phyloP scores from a whole-genome alignment of 2,113 vertebrate species.

The Manacus vitellinus region DNA sequence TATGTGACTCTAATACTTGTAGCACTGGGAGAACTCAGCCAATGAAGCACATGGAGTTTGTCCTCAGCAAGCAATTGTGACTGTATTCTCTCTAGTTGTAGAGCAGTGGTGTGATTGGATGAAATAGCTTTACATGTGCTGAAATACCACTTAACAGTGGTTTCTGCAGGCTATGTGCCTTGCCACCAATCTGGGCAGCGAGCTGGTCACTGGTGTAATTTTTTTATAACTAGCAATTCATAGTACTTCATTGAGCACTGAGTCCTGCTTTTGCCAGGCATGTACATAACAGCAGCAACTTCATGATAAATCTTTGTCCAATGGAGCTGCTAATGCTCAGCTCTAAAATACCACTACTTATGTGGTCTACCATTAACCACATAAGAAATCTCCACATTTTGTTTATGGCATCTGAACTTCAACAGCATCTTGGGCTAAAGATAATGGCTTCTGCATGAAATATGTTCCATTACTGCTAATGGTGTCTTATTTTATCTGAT shows the following conservation, averaged over 20 bases:
- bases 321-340: conserved; percentile 10
- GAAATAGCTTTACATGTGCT: background rate
- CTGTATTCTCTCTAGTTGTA: background rate
- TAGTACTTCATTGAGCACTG: background rate
- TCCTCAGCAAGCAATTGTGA: background rate
- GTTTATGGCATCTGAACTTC: conserved; percentile 64
- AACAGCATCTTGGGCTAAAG: conserved; percentile 22
- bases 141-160: background rate
- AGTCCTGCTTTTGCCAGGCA: background rate
- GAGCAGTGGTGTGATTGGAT: background rate
- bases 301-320: background rate
- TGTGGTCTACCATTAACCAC: conserved; percentile 20
- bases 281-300: background rate
- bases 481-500: background rate
- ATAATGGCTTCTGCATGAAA: conserved; percentile 13
- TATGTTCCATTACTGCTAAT: background rate
- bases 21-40: background rate
- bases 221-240: background rate
- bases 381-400: conserved; percentile 36
- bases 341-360: conserved; percentile 18
- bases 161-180: background rate
- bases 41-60: background rate
- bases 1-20: background rate
- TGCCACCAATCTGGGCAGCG: background rate
- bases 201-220: background rate